Percentiles rank a stretch among this genome's conserved stretches.
phyloP scores from a whole-genome alignment of 2,797 vertebrate species.

The Cynodonichthys magdalenae region DNA sequence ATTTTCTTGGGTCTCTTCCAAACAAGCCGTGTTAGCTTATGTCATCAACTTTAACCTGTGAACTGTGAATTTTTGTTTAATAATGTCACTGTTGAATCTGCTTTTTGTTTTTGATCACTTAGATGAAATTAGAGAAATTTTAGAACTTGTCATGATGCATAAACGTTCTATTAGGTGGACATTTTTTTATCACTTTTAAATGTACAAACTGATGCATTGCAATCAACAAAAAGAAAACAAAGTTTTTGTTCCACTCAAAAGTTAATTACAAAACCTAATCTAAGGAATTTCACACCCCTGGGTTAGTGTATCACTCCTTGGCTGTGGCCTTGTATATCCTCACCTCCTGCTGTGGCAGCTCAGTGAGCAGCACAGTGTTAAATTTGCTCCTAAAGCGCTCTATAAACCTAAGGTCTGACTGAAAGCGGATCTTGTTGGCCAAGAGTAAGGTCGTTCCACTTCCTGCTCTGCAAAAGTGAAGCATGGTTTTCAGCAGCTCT shows the following conservation, averaged over 20 bases:
- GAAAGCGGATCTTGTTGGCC: constrained; percentile 95
- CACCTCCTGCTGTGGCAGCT: constrained; percentile 84
- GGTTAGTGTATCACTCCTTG: constrained; percentile 47
- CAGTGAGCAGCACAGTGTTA: constrained; percentile 82
- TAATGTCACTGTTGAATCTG: too few relatives aligned
- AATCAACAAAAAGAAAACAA: neutral
- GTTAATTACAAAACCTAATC: constrained; percentile 1
- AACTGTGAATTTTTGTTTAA: too few relatives aligned
- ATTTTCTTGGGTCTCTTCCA: too few relatives aligned
- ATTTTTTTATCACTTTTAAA: too few relatives aligned
- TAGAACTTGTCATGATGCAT: too few relatives aligned
- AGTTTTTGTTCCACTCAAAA: neutral
- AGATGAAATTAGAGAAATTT: too few relatives aligned
- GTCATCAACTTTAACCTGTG: too few relatives aligned
- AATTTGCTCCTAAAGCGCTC: constrained; percentile 83
- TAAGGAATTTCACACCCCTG: neutral
- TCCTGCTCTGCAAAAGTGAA: constrained; percentile 84
- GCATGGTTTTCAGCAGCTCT: constrained; percentile 86
- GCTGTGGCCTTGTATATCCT: constrained; percentile 87
- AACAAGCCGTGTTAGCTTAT: too few relatives aligned
- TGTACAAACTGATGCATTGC: neutral
- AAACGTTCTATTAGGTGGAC: too few relatives aligned
- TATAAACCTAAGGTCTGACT: constrained; percentile 87
- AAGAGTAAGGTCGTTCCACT: constrained; percentile 86
- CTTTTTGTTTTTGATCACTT: too few relatives aligned